A percentile compares a stretch with the other conserved stretches of the same genome.
Evolutionary conservation across 2,888 invertebrate species (phyloP).

Genomic region (Poecilobothrus nobilitatus): DNA sequence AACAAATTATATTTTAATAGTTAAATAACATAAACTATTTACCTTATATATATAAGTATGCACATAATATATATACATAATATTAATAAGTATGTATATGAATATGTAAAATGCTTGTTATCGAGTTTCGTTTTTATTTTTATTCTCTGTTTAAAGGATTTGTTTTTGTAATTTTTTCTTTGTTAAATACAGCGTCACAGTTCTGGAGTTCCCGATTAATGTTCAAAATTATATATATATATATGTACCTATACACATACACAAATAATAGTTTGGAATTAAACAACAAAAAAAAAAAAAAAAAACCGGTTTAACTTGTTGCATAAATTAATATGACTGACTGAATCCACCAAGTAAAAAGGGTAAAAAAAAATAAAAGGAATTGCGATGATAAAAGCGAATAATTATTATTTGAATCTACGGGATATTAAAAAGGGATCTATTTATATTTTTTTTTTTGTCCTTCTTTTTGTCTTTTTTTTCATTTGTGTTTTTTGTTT

Average conservation of each 20-base stretch:
- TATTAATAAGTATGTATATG: too few species aligned
- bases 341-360: neutral
- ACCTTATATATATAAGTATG: too few species aligned
- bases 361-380: neutral
- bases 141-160: too few species aligned
- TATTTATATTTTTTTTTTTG: too few species aligned
- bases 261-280: neutral
- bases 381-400: neutral
- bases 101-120: too few species aligned
- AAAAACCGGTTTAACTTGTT: neutral
- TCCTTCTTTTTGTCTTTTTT: too few species aligned
- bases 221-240: neutral
- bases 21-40: too few species aligned
- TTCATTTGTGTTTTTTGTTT: too few species aligned
- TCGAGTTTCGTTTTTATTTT: too few species aligned
- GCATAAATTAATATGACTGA: conserved; percentile 3
- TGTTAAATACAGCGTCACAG: neutral
- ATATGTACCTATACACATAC: too few species aligned
- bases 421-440: neutral
- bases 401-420: conserved; percentile 1
- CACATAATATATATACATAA: too few species aligned
- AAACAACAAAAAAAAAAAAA: neutral
- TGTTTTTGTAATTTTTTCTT: neutral
- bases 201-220: neutral
- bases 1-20: too few species aligned